These are phyloP conservation scores for Dorcus parallelipipedus DNA, from an alignment of 2,888 invertebrate genomes.

Conservation along the genomic window DNA sequence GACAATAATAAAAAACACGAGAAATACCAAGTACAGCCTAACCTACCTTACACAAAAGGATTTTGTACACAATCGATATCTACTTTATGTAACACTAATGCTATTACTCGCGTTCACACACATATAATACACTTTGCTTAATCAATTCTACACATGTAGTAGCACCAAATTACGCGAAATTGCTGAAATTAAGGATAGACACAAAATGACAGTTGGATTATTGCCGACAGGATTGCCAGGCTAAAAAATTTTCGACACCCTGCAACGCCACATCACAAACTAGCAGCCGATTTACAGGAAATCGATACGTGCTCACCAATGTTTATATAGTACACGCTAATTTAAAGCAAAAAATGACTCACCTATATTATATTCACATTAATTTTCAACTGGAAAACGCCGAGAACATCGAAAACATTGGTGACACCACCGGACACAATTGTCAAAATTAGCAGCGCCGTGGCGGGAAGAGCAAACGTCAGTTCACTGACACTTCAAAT, in stretches of 20 bases:
- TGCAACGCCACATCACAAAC: conserved; percentile 19
- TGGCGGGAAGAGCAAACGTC: conserved; percentile 23
- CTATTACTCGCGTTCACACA: conserved; percentile 10
- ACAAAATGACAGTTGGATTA: conserved; percentile 32
- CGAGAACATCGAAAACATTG: conserved; percentile 26
- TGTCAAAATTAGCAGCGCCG: conserved; percentile 21
- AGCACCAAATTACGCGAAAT: conserved; percentile 26
- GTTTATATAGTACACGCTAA: background rate
- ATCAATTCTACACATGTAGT: conserved; percentile 14
- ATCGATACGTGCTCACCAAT: background rate
- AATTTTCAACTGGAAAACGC: conserved; percentile 22
- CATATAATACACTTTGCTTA: conserved; percentile 18
- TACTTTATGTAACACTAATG: conserved; percentile 19
- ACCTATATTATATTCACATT: conserved; percentile 23
- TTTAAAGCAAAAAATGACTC: conserved; percentile 9
- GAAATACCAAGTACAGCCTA: conserved; percentile 32
- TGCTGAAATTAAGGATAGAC: conserved; percentile 30
- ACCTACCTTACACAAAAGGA: conserved; percentile 42
- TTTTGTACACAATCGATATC: conserved; percentile 17
- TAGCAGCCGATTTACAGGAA: background rate
- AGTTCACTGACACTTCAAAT: background rate
- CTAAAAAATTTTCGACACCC: conserved; percentile 21
- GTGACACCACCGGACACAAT: conserved; percentile 22
- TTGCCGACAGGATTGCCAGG: conserved; percentile 25
- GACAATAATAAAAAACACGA: conserved; percentile 44